Evolutionary conservation across 2,888 invertebrate genomes (phyloP).

Genomic region (Phymatocera aterrima): DNA sequence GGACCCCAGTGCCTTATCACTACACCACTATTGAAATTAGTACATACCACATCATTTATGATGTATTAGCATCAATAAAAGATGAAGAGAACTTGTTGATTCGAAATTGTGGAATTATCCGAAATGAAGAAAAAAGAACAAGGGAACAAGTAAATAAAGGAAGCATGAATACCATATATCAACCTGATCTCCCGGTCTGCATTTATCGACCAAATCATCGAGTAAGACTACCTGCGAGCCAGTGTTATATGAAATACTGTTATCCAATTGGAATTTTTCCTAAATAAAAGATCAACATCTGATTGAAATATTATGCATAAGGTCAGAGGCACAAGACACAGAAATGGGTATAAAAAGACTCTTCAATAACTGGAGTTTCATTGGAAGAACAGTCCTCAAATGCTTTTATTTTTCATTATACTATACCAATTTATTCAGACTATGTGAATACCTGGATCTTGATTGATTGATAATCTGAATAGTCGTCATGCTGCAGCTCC

Average conservation of each 20-base stretch:
- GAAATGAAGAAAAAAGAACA: conserved; percentile 27
- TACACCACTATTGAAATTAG: conserved; percentile 80
- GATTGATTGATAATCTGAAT: conserved; percentile 90
- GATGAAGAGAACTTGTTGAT: conserved; percentile 31
- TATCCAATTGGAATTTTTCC: conserved; percentile 84
- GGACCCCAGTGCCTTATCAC: conserved; percentile 86
- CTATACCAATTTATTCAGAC: background rate
- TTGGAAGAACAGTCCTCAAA: background rate
- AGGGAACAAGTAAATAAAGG: conserved; percentile 45
- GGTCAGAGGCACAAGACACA: background rate
- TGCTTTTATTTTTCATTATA: background rate
- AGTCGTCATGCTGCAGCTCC: conserved; percentile 80
- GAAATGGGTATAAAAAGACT: conserved; percentile 29
- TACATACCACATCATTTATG: conserved; percentile 40
- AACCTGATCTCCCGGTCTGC: conserved; percentile 93
- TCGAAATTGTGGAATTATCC: conserved; percentile 8
- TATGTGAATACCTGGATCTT: conserved; percentile 82
- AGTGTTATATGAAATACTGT: conserved; percentile 55
- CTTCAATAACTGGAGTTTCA: background rate
- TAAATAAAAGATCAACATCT: conserved; percentile 71
- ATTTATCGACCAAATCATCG: conserved; percentile 90
- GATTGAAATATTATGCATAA: conserved; percentile 15
- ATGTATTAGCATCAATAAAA: conserved; percentile 4
- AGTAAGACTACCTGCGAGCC: conserved; percentile 66
- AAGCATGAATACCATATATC: conserved; percentile 82